These are phyloP conservation scores for Sebastes itinus DNA, from an alignment of 2,797 vertebrate genomes.

Conservation along the genomic window DNA sequence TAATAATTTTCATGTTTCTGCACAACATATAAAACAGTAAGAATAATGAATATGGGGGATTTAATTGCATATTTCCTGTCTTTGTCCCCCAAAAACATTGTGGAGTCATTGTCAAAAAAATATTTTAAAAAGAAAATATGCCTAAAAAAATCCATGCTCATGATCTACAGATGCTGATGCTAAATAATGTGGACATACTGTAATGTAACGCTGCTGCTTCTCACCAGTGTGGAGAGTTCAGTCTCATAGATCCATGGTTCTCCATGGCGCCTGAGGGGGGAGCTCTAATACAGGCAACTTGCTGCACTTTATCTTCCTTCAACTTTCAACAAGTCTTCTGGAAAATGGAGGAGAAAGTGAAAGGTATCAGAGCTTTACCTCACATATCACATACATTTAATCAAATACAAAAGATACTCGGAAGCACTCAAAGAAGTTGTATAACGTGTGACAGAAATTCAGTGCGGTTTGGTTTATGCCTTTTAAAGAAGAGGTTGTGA, in stretches of 20 bases:
- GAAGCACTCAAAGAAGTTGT: not conserved
- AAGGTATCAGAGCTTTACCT: slow-evolving; percentile 22
- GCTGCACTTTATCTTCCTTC: slow-evolving; percentile 13
- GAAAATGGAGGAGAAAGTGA: slow-evolving; percentile 46
- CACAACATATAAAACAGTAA: not conserved
- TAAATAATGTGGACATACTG: slow-evolving; percentile 1
- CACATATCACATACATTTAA: slow-evolving; percentile 9
- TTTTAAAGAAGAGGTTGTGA: not conserved
- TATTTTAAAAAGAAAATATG: not conserved
- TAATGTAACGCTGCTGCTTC: not conserved
- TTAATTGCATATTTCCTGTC: not conserved
- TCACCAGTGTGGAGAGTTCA: not conserved
- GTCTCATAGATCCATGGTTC: slow-evolving; percentile 29
- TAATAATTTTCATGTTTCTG: not conserved
- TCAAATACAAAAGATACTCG: slow-evolving; percentile 3
- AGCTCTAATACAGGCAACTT: slow-evolving; percentile 88
- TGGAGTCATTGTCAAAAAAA: not conserved
- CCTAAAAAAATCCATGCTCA: not conserved
- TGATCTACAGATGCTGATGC: not conserved
- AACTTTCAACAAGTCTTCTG: slow-evolving; percentile 73
- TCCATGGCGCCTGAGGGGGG: slow-evolving; percentile 85
- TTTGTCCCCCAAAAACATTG: not conserved
- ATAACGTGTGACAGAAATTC: not conserved
- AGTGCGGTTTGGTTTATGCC: not conserved
- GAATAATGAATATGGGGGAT: not conserved